A percentile compares a stretch with the other conserved stretches of the same genome.
phyloP scores from a whole-genome alignment of 2,797 vertebrate species.

The Gobionotothen gibberifrons region DNA sequence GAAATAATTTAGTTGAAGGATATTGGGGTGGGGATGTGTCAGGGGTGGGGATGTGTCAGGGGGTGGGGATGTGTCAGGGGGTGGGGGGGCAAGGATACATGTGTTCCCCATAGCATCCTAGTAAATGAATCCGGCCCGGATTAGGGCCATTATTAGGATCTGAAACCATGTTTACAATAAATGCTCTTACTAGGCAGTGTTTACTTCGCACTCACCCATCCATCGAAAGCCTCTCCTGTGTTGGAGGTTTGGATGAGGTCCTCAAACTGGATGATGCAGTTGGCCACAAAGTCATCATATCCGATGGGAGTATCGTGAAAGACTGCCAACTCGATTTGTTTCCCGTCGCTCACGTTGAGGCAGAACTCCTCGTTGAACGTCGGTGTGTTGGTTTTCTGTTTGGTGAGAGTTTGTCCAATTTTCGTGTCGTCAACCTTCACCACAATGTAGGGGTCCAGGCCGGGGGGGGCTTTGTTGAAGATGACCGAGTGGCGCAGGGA shows the following conservation, averaged over 20 bases:
- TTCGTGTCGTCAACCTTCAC: slow-evolving; percentile 95
- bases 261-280: slow-evolving; percentile 92
- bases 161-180: neutral
- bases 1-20: too few species aligned
- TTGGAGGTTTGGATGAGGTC: slow-evolving; percentile 89
- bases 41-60: too few species aligned
- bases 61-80: neutral
- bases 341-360: slow-evolving; percentile 87
- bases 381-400: slow-evolving; percentile 94
- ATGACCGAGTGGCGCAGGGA: slow-evolving; percentile 91
- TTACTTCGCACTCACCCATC: slow-evolving; percentile 90
- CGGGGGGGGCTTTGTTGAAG: slow-evolving; percentile 88
- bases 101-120: too few species aligned
- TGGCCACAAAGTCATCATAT: slow-evolving; percentile 98
- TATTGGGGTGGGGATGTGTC: neutral
- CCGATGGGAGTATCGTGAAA: slow-evolving; percentile 96
- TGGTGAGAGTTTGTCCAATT: slow-evolving; percentile 93
- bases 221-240: slow-evolving; percentile 89
- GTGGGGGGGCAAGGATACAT: too few species aligned
- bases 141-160: neutral
- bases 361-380: slow-evolving; percentile 97
- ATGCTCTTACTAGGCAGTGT: neutral
- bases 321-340: slow-evolving; percentile 91
- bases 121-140: neutral
- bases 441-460: slow-evolving; percentile 94